These are phyloP conservation scores for Suillia variegata DNA, from an alignment of 2,888 invertebrate genomes.

Conservation along the genomic window DNA sequence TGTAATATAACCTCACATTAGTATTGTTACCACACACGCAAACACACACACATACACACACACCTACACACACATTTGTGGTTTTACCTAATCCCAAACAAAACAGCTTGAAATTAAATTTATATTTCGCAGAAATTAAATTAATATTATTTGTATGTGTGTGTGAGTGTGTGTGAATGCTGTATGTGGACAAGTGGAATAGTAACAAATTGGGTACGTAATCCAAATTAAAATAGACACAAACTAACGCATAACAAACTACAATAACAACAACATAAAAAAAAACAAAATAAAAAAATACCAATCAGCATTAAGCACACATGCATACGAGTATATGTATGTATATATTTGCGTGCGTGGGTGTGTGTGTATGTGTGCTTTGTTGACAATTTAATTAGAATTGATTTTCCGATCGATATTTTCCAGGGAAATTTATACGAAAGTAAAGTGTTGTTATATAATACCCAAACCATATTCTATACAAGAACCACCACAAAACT, in stretches of 20 bases:
- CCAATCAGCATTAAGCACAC: constrained; percentile 1
- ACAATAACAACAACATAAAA: not conserved
- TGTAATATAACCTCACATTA: no score
- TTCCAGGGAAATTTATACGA: constrained; percentile 51
- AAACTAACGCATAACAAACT: not conserved
- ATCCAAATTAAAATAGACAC: constrained; percentile 1
- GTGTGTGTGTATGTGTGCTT: constrained; percentile 9
- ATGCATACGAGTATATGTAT: constrained; percentile 31
- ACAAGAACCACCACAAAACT: not conserved
- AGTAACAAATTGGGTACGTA: not conserved
- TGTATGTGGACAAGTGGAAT: no score
- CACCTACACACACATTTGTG: not conserved
- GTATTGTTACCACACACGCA: no score
- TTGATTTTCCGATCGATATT: constrained; percentile 58
- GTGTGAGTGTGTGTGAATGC: no score
- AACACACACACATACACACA: no score
- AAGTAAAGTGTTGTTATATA: not conserved
- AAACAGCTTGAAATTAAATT: no score
- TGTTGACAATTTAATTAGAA: constrained; percentile 54
- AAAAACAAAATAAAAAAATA: not conserved
- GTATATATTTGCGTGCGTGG: constrained; percentile 4
- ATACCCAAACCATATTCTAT: not conserved
- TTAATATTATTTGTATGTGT: no score
- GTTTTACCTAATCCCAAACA: no score
- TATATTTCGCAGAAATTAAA: no score